A percentile compares a stretch with the other conserved stretches of the same genome.
Evolutionary conservation across 1,140 invertebrate species (phyloP).

Genomic region (Caenorhabditis briggsae): DNA sequence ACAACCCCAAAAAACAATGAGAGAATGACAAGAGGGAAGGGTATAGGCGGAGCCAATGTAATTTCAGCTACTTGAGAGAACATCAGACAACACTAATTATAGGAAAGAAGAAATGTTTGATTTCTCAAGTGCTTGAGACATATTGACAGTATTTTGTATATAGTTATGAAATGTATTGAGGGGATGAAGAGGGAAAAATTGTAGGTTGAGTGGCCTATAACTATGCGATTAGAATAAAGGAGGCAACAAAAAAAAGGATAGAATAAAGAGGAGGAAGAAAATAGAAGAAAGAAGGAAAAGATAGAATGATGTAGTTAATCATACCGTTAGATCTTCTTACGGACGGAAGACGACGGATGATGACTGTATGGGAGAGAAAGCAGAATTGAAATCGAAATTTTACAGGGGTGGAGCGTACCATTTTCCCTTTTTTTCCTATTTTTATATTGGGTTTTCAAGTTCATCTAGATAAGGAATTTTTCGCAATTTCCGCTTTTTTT

Average conservation of each 20-base stretch:
- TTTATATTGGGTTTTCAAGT: constrained; percentile 11
- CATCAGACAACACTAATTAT: constrained; percentile 31
- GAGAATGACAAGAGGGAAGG: not conserved
- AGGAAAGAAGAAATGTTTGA: not conserved
- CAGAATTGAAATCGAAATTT: constrained; percentile 38
- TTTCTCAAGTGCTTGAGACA: constrained; percentile 5
- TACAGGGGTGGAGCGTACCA: not conserved
- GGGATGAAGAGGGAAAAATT: not conserved
- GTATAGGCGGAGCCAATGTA: not conserved
- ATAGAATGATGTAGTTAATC: constrained; percentile 36
- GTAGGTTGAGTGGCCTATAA: constrained; percentile 40
- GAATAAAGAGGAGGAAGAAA: not conserved
- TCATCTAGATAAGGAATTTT: constrained; percentile 11
- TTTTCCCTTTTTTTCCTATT: not conserved
- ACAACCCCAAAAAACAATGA: constrained; percentile 7
- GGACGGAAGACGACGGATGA: constrained; percentile 27
- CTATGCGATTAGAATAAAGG: not conserved
- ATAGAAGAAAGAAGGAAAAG: not conserved
- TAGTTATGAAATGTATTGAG: not conserved
- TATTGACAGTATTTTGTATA: not conserved
- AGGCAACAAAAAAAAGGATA: not conserved
- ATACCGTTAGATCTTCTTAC: constrained; percentile 47
- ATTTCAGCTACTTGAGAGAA: constrained; percentile 46
- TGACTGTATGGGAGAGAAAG: not conserved
- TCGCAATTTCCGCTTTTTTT: not conserved